phyloP scores from a whole-genome alignment of 2,888 invertebrate genomes.

The Cremastinae sp. region DNA sequence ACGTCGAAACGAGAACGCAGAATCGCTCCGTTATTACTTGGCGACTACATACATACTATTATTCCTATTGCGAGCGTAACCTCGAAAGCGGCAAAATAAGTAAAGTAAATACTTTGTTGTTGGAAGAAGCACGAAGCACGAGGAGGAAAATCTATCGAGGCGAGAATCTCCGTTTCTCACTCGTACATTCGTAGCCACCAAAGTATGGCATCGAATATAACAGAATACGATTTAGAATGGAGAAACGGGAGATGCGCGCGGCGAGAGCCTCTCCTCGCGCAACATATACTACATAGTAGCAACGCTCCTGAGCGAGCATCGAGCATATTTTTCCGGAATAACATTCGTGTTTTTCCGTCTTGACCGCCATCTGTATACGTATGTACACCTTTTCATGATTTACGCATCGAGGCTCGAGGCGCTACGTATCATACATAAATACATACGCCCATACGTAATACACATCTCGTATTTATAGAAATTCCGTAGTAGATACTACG shows the following conservation, averaged over 20 bases:
- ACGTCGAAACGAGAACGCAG: background rate
- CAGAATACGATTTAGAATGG: background rate
- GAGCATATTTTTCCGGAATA: conserved; percentile 12
- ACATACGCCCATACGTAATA: conserved; percentile 21
- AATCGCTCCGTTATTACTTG: background rate
- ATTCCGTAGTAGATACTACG: background rate
- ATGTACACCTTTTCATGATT: conserved; percentile 42
- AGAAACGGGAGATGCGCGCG: too few species aligned
- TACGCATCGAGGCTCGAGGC: conserved; percentile 13
- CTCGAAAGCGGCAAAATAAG: background rate
- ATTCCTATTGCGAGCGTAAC: background rate
- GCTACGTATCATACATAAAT: conserved; percentile 23
- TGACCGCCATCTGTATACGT: conserved; percentile 48
- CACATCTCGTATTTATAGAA: background rate
- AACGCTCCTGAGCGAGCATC: too few species aligned
- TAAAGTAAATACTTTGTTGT: conserved; percentile 32
- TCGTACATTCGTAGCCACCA: conserved; percentile 30
- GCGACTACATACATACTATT: too few species aligned
- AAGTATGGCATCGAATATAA: conserved; percentile 51
- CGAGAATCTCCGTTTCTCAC: conserved; percentile 31
- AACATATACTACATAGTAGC: too few species aligned
- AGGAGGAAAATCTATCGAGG: conserved; percentile 45
- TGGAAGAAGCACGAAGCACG: conserved; percentile 31
- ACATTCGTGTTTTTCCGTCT: conserved; percentile 34
- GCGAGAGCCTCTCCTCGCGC: background rate